These are phyloP conservation scores for Aphis gossypii DNA, from an alignment of 1,140 invertebrate species.

Conservation along the genomic window DNA sequence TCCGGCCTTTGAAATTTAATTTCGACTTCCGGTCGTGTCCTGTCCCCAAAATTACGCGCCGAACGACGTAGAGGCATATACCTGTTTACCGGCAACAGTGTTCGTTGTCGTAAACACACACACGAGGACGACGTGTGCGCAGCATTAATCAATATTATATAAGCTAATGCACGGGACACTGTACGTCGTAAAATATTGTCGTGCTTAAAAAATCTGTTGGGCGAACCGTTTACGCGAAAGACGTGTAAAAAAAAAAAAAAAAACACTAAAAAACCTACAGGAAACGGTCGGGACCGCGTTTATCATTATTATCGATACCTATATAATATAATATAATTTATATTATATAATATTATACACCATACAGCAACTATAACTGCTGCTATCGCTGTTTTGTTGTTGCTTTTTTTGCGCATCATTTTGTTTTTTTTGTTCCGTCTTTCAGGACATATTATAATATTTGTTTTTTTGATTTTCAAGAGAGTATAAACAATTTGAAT, in stretches of 20 bases:
- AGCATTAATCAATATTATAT: neutral
- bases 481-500: neutral
- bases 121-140: neutral
- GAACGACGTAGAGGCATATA: neutral
- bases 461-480: too few species aligned
- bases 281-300: neutral
- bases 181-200: neutral
- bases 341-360: too few species aligned
- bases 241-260: neutral
- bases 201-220: neutral
- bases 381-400: neutral
- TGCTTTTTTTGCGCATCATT: neutral
- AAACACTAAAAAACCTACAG: neutral
- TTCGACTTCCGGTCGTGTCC: neutral
- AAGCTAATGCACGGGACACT: neutral
- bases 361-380: neutral
- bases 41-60: neutral
- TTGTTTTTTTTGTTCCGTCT: too few species aligned
- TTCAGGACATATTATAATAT: too few species aligned
- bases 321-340: neutral
- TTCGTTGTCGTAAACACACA: neutral
- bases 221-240: too few species aligned
- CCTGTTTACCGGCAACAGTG: neutral
- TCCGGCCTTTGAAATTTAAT: conserved; percentile 4
- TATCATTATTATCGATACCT: neutral